A percentile compares a stretch with the other conserved stretches of the same genome.
Evolutionary conservation across 2,113 vertebrate genomes (phyloP).

Genomic region (Morphnarchus princeps): DNA sequence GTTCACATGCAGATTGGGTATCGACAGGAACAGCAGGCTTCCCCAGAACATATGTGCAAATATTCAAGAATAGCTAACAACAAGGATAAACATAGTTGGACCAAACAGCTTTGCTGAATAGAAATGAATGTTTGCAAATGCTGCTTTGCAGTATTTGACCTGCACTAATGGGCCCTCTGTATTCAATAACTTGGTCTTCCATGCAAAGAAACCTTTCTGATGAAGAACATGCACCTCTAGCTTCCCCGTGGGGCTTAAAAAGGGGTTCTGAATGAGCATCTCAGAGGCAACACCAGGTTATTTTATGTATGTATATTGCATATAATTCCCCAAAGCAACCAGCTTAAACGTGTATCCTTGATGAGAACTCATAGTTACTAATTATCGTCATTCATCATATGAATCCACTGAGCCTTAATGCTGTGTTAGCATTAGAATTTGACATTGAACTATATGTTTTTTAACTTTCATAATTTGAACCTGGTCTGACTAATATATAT

Average conservation of each 20-base stretch:
- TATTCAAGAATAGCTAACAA: slow-evolving; percentile 55
- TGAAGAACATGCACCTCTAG: not conserved
- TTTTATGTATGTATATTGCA: not conserved
- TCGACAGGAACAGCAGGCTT: slow-evolving; percentile 46
- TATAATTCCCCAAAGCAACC: not conserved
- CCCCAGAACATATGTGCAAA: slow-evolving; percentile 60
- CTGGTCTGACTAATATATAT: not conserved
- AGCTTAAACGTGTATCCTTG: not conserved
- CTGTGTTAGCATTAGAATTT: not conserved
- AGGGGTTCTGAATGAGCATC: not conserved
- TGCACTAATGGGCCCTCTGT: not conserved
- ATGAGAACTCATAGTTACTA: slow-evolving; percentile 17
- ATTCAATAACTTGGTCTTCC: not conserved
- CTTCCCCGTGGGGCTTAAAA: not conserved
- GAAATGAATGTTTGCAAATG: not conserved
- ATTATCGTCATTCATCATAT: slow-evolving; percentile 34
- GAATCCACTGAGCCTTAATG: not conserved
- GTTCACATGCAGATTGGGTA: not conserved
- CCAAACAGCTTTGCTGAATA: not conserved
- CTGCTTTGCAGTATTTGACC: slow-evolving; percentile 21
- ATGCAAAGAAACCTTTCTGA: not conserved
- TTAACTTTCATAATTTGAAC: not conserved
- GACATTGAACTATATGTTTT: not conserved
- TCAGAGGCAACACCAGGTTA: not conserved
- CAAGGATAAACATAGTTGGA: slow-evolving; percentile 46